phyloP scores from a whole-genome alignment of 2,797 vertebrate genomes.

The Manis javanica region DNA sequence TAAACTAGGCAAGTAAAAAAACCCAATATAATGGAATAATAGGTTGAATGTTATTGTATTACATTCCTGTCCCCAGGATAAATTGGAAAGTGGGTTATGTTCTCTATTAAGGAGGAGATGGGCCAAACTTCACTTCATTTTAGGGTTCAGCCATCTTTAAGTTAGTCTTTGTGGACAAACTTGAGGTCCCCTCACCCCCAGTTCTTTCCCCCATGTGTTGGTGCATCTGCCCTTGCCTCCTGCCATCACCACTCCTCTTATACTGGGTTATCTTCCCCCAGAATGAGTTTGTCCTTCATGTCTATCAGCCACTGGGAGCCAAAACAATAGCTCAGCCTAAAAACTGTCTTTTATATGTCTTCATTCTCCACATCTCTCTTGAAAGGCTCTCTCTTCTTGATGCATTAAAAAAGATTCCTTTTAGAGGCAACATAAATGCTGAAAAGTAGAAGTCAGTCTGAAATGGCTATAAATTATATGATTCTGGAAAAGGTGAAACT shows the following conservation, averaged over 20 bases:
- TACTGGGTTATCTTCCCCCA: neutral
- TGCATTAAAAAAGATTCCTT: neutral
- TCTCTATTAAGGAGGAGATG: neutral
- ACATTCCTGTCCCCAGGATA: neutral
- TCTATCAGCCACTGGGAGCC: neutral
- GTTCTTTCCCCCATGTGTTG: neutral
- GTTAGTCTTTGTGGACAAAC: neutral
- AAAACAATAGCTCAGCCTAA: neutral
- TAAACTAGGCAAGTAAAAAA: slow-evolving; percentile 21
- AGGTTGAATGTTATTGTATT: neutral
- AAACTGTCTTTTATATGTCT: neutral
- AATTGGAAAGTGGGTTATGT: neutral
- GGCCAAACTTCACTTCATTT: neutral
- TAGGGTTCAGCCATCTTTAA: neutral
- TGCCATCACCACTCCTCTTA: neutral
- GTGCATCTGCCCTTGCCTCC: neutral
- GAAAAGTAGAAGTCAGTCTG: neutral
- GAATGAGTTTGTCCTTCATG: neutral
- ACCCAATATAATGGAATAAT: neutral
- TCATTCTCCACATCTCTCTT: slow-evolving; percentile 11
- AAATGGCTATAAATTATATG: neutral
- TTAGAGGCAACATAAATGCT: neutral
- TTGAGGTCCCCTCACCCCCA: neutral
- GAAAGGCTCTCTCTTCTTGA: neutral
- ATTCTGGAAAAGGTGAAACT: neutral